These are phyloP conservation scores for Stratiomys singularior DNA, from an alignment of 2,888 invertebrate genomes.

Conservation along the genomic window DNA sequence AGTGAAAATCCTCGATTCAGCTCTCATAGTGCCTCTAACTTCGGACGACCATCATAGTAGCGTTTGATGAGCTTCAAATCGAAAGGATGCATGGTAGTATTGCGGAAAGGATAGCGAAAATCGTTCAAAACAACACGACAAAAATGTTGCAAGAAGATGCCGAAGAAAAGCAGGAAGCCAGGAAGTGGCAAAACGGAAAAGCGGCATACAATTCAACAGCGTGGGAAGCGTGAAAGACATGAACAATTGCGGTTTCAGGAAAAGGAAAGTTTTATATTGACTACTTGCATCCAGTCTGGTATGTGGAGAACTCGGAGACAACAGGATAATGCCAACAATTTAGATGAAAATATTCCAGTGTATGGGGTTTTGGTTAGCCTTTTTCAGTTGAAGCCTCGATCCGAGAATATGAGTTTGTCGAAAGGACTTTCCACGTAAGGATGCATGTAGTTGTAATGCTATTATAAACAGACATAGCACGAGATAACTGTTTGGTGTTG, in stretches of 20 bases:
- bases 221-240: constrained; percentile 3
- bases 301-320: constrained; percentile 17
- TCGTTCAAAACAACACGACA: not conserved
- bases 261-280: constrained; percentile 19
- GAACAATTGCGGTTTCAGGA: not conserved
- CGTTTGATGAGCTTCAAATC: constrained; percentile 29
- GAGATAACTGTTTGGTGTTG: too few relatives aligned
- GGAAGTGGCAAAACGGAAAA: constrained; percentile 7
- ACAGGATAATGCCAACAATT: constrained; percentile 21
- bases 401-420: not conserved
- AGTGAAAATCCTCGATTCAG: not conserved
- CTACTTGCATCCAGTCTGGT: too few relatives aligned
- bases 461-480: too few relatives aligned
- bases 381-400: constrained; percentile 7
- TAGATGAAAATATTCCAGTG: constrained; percentile 31
- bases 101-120: constrained; percentile 18
- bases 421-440: too few relatives aligned
- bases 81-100: not conserved
- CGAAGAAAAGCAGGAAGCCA: not conserved
- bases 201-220: constrained; percentile 25
- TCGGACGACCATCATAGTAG: constrained; percentile 28
- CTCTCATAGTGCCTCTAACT: not conserved
- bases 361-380: constrained; percentile 23
- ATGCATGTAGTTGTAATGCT: too few relatives aligned
- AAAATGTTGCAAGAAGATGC: too few relatives aligned